These are phyloP conservation scores for Eidolon dupreanum DNA, from an alignment of 2,797 vertebrate species.

Conservation along the genomic window DNA sequence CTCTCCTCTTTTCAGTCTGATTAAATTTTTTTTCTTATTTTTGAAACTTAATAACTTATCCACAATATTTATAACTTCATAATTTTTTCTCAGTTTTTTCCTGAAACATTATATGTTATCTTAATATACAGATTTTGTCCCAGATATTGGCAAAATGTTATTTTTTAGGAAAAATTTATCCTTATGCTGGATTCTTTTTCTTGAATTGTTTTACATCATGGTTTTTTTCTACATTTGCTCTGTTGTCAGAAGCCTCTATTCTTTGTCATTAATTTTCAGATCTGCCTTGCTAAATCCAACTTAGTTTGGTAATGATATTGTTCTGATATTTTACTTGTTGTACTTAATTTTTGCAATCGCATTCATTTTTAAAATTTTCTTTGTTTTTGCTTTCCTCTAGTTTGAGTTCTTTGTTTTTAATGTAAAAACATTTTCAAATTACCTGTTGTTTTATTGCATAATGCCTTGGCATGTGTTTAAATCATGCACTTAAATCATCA, in stretches of 20 bases:
- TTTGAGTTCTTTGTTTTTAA: background rate
- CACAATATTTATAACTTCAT: background rate
- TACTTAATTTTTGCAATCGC: background rate
- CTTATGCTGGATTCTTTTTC: background rate
- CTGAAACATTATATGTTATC: background rate
- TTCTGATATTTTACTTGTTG: background rate
- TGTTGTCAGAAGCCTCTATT: background rate
- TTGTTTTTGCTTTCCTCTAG: background rate
- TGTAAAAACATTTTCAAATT: background rate
- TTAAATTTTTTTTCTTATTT: background rate
- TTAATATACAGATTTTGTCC: background rate
- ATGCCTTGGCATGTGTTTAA: background rate
- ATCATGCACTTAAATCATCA: background rate
- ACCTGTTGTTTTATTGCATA: background rate
- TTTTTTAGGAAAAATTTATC: background rate
- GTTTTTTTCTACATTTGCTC: background rate
- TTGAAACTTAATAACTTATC: background rate
- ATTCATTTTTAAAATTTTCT: background rate
- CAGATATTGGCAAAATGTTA: background rate
- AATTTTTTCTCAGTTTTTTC: background rate
- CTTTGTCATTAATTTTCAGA: background rate
- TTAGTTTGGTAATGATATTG: background rate
- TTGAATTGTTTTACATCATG: background rate
- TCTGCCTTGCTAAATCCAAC: background rate
- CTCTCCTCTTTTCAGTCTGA: background rate